Evolutionary conservation across 2,113 vertebrate species (phyloP), one percentile per base, ranked within the genome.

Genomic region (Heterotilapia buettikoferi): DNA sequence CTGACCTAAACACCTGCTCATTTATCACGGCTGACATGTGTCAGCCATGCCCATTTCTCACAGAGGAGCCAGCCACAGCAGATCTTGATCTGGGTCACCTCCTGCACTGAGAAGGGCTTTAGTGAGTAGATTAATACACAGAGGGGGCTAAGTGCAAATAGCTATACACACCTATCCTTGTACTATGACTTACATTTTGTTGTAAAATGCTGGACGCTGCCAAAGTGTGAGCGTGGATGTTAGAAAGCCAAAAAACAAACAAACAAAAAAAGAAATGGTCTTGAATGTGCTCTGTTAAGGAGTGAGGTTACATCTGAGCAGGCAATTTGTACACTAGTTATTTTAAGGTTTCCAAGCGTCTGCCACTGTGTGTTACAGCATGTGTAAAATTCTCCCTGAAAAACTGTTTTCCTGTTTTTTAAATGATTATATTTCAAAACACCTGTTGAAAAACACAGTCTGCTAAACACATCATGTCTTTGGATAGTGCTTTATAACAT

Each of bases 1-100:
- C 89, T 16, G 84, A 92, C 92, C 86, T 90, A 86, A 93, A 95
- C 95, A 95, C 90, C 93, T 93, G 91, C 92, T 91, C 91, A 86
- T 95, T 92, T 68, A 92, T 95, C 94, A 93, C 1, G 14, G 90
- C 90, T 85, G 94, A 95, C 91, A 90, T 86, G 84, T 88, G 93
- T 94, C 94, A 80, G 92, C 87, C 85, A 56, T 81, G 83, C 47
- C 89, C 91, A 92, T 93, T 93, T 80, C 93, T 94, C 92, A 92
- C 81, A 76, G 61, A 71, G 53, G 84, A 91, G 85, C 79, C 83
- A 80, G 88, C 47, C 53, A 12, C 52, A 29, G 86, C 54, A 92
- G 92, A 92, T 90, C 90, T 52, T 36, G 8, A 91, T 92, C 93
- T 61, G 95, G 43, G 92, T 95, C 92, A 94, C 92, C 93, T 90